Percentiles rank a stretch among this genome's conserved stretches.
Conservation (phyloP, 2,797 vertebrate species). For the Lemur catta region DNA sequence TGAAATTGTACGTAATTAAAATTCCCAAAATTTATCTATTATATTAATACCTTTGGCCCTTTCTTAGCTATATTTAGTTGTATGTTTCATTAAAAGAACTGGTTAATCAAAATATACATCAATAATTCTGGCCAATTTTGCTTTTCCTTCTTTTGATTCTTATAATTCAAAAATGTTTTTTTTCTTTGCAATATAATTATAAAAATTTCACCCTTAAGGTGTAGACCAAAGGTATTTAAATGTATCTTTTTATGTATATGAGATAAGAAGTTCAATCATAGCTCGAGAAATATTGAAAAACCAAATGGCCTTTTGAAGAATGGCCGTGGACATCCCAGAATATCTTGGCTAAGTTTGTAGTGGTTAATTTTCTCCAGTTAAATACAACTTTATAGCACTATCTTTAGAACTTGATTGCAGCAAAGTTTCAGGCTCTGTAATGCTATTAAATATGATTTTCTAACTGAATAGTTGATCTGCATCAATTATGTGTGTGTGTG, state of each 20-base stretch:
- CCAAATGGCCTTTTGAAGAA: not conserved
- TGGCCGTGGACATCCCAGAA: not conserved
- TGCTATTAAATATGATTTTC: not conserved
- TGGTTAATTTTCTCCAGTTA: not conserved
- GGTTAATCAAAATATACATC: not conserved
- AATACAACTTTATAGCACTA: not conserved
- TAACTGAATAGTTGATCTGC: not conserved
- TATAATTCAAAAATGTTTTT: not conserved
- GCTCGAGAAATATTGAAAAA: not conserved
- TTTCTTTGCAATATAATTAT: not conserved
- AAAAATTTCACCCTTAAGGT: not conserved
- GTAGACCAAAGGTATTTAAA: not conserved
- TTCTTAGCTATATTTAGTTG: not conserved
- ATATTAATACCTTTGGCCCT: not conserved
- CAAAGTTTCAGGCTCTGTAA: not conserved
- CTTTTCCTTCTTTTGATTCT: not conserved
- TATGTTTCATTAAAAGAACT: not conserved
- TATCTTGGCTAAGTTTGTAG: not conserved
- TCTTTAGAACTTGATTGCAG: not conserved
- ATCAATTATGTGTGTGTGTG: not conserved
- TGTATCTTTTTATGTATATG: not conserved
- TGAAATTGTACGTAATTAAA: not conserved
- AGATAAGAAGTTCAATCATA: not conserved
- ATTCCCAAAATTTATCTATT: not conserved
- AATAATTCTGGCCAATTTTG: not conserved